phyloP scores from a whole-genome alignment of 2,888 invertebrate genomes.

The Hoplodrina ambigua region DNA sequence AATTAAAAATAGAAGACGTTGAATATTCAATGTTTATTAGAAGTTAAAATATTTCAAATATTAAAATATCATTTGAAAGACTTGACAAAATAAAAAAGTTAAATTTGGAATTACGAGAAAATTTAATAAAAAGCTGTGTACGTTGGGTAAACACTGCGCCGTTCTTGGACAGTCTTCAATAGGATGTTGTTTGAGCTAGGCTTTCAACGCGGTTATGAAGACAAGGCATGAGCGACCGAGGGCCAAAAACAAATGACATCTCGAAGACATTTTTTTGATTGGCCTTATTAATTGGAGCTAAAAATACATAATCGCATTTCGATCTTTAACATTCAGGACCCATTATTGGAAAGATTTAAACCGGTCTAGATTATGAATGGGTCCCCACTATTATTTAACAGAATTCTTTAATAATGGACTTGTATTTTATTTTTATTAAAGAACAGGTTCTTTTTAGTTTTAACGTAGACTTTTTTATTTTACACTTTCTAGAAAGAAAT shows the following conservation, averaged over 20 bases:
- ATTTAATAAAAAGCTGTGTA: slow-evolving; percentile 45
- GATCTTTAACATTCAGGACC: too few relatives aligned
- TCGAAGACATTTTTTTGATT: background rate
- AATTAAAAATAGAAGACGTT: slow-evolving; percentile 16
- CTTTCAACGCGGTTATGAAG: slow-evolving; percentile 13
- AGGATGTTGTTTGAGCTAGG: slow-evolving; percentile 50
- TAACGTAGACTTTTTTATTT: too few relatives aligned
- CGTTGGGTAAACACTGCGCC: slow-evolving; percentile 26
- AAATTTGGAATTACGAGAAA: slow-evolving; percentile 27
- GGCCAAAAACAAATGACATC: background rate
- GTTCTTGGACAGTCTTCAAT: slow-evolving; percentile 26
- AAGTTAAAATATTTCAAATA: slow-evolving; percentile 20
- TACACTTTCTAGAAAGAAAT: too few relatives aligned
- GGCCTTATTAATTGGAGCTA: background rate
- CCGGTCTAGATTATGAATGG: too few relatives aligned
- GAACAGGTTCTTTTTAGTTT: too few relatives aligned
- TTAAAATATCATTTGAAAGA: slow-evolving; percentile 10
- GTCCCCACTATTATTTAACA: too few relatives aligned
- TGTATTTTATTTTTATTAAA: too few relatives aligned
- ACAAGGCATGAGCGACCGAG: slow-evolving; percentile 6
- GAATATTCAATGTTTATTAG: slow-evolving; percentile 7
- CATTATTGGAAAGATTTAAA: too few relatives aligned
- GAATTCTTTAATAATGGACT: too few relatives aligned
- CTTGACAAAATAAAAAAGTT: slow-evolving; percentile 19
- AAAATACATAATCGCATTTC: too few relatives aligned